These are phyloP conservation scores for Amphipyra tragopoginis DNA, from an alignment of 2,888 invertebrate genomes.

Conservation along the genomic window DNA sequence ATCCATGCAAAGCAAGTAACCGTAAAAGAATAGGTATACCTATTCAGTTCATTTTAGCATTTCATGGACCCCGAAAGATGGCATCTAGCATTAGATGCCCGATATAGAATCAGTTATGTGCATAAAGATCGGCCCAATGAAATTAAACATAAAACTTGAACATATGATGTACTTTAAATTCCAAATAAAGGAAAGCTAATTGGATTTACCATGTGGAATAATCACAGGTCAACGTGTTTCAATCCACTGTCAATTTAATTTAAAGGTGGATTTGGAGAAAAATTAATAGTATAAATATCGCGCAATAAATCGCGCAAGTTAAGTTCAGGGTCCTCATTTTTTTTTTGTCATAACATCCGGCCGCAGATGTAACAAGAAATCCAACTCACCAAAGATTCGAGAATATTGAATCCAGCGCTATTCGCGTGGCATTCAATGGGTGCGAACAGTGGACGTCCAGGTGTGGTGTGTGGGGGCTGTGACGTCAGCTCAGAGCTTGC, in stretches of 20 bases:
- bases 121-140: constrained; percentile 9
- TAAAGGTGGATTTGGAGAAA: constrained; percentile 21
- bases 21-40: constrained; percentile 58
- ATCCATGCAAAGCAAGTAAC: constrained; percentile 40
- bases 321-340: constrained; percentile 43
- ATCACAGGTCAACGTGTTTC: constrained; percentile 19
- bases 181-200: constrained; percentile 12
- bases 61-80: constrained; percentile 50
- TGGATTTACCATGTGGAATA: constrained; percentile 3
- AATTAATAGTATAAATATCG: constrained; percentile 38
- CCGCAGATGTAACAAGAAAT: constrained; percentile 25
- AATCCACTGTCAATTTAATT: constrained; percentile 38
- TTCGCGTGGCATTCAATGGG: too few relatives aligned
- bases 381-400: constrained; percentile 4
- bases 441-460: too few relatives aligned
- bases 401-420: neutral
- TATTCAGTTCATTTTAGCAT: constrained; percentile 56
- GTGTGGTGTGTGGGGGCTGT: neutral
- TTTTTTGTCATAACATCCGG: constrained; percentile 19
- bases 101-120: constrained; percentile 23
- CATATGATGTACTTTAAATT: constrained; percentile 9
- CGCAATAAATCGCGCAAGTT: constrained; percentile 13
- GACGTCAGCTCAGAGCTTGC: constrained; percentile 83
- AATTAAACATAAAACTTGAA: constrained; percentile 14
- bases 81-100: constrained; percentile 27